phyloP scores from a whole-genome alignment of 2,797 vertebrate genomes.

The Sciurus vulgaris region DNA sequence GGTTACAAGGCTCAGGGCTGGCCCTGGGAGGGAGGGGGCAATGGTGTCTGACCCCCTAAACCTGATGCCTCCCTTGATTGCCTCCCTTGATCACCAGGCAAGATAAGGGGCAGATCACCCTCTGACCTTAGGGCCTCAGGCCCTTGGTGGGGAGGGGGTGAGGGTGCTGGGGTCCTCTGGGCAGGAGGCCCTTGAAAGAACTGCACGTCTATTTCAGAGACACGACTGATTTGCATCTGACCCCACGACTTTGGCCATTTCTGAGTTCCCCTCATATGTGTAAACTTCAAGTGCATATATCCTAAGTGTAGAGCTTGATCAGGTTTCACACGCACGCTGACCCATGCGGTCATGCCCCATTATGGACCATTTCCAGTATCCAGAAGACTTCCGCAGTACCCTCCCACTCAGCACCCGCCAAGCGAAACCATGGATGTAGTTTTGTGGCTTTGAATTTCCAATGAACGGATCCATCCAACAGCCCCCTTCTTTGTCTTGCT shows the following conservation, averaged over 20 bases:
- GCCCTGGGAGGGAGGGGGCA: conserved; percentile 22
- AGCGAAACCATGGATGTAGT: background rate
- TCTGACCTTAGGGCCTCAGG: conserved; percentile 12
- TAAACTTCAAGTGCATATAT: background rate
- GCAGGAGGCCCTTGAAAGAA: background rate
- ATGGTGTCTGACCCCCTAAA: conserved; percentile 77
- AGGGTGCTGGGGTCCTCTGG: background rate
- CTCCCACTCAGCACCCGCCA: background rate
- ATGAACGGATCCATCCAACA: background rate
- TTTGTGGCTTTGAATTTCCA: background rate
- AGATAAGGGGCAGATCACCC: conserved; percentile 65
- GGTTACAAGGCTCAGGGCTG: conserved; percentile 78
- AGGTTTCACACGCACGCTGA: no score
- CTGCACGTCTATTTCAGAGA: background rate
- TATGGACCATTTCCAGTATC: background rate
- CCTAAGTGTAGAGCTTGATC: no score
- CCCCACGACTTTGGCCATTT: background rate
- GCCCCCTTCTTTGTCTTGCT: background rate
- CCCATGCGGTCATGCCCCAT: background rate
- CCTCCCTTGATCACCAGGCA: background rate
- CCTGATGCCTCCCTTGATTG: conserved; percentile 61
- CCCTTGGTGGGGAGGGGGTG: background rate
- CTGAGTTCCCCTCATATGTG: background rate
- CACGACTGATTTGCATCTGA: background rate
- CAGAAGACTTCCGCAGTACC: no score